phyloP scores from a whole-genome alignment of 1,140 invertebrate genomes.

The Maniola jurtina region DNA sequence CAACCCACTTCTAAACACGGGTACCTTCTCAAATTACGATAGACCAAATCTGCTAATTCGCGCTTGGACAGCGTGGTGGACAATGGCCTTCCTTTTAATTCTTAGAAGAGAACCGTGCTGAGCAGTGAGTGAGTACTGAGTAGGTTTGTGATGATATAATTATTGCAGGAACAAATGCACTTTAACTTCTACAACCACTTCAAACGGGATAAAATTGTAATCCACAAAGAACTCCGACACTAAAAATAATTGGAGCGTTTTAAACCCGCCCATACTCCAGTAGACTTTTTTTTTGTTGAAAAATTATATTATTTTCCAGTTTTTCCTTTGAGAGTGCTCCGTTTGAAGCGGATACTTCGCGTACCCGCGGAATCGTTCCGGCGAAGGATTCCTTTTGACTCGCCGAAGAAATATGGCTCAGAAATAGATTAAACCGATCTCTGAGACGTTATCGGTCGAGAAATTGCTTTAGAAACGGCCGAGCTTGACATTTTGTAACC shows the following conservation, averaged over 20 bases:
- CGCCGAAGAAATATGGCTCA: background rate
- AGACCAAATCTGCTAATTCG: too few species aligned
- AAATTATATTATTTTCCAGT: constrained; percentile 34
- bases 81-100: too few species aligned
- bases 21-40: too few species aligned
- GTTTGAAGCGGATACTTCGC: constrained; percentile 34
- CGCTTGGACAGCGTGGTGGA: too few species aligned
- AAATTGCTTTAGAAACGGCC: constrained; percentile 6
- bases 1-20: too few species aligned
- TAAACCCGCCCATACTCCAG: background rate
- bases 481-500: background rate
- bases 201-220: background rate
- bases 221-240: constrained; percentile 9
- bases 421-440: constrained; percentile 9
- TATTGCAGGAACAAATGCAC: background rate
- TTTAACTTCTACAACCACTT: background rate
- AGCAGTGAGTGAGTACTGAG: too few species aligned
- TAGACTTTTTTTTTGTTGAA: constrained; percentile 12
- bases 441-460: background rate
- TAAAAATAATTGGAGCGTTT: constrained; percentile 23
- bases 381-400: constrained; percentile 33
- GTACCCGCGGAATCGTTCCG: constrained; percentile 28
- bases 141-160: too few species aligned
- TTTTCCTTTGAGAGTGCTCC: constrained; percentile 36
- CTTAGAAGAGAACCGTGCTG: too few species aligned